phyloP scores from a whole-genome alignment of 2,113 vertebrate species.

The Stercorarius parasiticus region DNA sequence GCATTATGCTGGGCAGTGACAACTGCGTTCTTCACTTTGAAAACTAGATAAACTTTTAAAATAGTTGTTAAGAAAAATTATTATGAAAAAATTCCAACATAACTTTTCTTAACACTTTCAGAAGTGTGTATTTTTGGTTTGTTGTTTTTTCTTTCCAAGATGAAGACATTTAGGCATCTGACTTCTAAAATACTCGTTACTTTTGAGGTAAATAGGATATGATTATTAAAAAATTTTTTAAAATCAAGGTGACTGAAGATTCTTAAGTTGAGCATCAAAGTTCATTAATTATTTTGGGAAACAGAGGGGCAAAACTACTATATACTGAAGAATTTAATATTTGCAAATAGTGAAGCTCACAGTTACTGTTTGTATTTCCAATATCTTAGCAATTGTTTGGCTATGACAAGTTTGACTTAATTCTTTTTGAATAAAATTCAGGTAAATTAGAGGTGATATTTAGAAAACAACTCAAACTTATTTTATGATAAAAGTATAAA shows the following conservation, averaged over 20 bases:
- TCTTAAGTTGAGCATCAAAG: neutral
- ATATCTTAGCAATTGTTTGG: neutral
- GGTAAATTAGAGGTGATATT: neutral
- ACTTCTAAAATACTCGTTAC: neutral
- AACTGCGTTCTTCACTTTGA: neutral
- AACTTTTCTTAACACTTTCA: neutral
- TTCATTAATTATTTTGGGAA: neutral
- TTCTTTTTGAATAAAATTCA: neutral
- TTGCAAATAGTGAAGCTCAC: neutral
- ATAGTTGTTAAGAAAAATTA: neutral
- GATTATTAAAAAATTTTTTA: neutral
- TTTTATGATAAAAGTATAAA: neutral
- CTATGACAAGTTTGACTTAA: neutral
- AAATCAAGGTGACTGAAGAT: neutral
- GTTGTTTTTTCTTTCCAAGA: neutral
- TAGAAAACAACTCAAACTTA: neutral
- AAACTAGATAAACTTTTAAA: neutral
- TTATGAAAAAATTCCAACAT: neutral
- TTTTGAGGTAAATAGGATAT: neutral
- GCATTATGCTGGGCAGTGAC: neutral
- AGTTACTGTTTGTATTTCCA: neutral
- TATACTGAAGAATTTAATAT: neutral
- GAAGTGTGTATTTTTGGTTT: neutral
- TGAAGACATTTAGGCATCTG: neutral
- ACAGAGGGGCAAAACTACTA: neutral